Evolutionary conservation across 2,797 vertebrate species (phyloP).

Genomic region (Microctenopoma stevenorrisi): DNA sequence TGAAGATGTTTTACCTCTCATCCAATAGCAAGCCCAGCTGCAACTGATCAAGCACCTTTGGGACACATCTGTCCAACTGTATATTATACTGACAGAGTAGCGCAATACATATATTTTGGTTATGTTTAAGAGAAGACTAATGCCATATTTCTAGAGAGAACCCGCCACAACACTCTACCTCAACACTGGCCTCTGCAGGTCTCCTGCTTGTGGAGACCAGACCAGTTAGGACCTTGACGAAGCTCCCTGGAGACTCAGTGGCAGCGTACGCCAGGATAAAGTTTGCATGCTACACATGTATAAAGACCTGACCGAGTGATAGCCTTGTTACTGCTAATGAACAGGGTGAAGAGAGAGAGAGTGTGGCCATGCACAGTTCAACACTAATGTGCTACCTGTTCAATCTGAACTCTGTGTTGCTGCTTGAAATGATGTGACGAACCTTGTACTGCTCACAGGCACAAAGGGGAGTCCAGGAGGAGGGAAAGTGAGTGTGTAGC

Average conservation of each 20-base stretch:
- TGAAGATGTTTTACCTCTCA: too few species aligned
- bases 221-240: conserved; percentile 63
- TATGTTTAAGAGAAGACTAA: not conserved
- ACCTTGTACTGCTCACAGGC: conserved; percentile 50
- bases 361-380: conserved; percentile 54
- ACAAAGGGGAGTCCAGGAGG: conserved; percentile 15
- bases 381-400: conserved; percentile 62
- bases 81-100: conserved; percentile 5
- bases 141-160: conserved; percentile 34
- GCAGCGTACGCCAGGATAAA: conserved; percentile 50
- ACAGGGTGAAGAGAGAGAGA: conserved; percentile 41
- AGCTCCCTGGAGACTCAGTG: conserved; percentile 59
- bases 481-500: conserved; percentile 1
- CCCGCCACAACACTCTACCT: conserved; percentile 20
- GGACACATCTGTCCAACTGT: conserved; percentile 3
- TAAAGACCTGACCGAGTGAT: conserved; percentile 60
- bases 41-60: too few species aligned
- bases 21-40: too few species aligned
- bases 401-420: conserved; percentile 59
- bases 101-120: not conserved
- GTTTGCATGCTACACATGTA: conserved; percentile 67
- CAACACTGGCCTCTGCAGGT: conserved; percentile 26
- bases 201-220: too few species aligned
- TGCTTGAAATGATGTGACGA: conserved; percentile 58
- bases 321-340: conserved; percentile 78